Evolutionary conservation across 2,797 vertebrate genomes (phyloP).

Genomic region (Phataginus tricuspis): DNA sequence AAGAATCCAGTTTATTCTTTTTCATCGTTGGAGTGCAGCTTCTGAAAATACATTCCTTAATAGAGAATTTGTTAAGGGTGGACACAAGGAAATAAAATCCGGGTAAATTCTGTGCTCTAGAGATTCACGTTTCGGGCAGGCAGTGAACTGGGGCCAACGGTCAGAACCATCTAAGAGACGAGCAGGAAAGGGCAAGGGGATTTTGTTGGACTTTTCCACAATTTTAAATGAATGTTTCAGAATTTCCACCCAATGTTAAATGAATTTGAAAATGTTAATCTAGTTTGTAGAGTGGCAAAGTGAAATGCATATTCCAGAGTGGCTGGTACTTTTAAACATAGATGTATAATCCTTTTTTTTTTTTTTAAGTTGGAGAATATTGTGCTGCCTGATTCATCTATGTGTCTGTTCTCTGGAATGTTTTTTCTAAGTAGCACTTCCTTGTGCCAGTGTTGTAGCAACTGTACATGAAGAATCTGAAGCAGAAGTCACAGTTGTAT

Average conservation of each 20-base stretch:
- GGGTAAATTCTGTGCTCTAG: background rate
- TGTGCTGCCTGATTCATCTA: background rate
- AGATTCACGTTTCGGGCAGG: background rate
- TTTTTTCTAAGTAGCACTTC: background rate
- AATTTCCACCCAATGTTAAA: background rate
- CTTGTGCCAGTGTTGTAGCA: background rate
- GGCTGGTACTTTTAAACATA: background rate
- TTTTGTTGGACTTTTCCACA: background rate
- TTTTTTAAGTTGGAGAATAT: background rate
- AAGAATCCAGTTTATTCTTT: background rate
- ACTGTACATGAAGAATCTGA: background rate
- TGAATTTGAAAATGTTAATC: background rate
- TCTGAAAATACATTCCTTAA: background rate
- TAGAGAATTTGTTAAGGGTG: background rate
- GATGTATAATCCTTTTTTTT: background rate
- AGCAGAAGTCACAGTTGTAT: background rate
- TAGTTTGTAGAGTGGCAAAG: background rate
- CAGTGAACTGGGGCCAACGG: background rate
- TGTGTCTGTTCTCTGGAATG: background rate
- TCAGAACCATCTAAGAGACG: background rate
- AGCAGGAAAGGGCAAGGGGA: background rate
- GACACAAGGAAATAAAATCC: constrained; percentile 1
- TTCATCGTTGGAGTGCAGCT: background rate
- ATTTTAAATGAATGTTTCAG: background rate
- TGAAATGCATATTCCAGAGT: background rate